Conservation (phyloP, 92 coral and sea anemone genomes). For the Palythoa grandis region DNA sequence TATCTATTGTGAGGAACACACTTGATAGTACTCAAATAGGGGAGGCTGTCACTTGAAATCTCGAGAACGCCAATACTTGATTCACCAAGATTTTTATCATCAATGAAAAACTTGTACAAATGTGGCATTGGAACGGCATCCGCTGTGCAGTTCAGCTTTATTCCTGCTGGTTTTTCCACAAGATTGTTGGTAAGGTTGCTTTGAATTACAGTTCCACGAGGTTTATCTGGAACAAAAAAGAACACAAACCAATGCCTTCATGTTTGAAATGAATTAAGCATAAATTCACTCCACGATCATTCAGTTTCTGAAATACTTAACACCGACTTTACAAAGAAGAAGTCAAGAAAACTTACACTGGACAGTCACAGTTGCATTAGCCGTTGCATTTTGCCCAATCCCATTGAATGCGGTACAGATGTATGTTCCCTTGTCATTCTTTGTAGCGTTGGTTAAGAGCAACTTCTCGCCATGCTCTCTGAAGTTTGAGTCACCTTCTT, state of each 20-base stretch:
- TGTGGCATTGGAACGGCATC: no score
- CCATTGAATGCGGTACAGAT: conserved; percentile 53
- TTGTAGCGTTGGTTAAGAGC: background rate
- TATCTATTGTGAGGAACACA: no score
- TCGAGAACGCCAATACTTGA: conserved; percentile 1
- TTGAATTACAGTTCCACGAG: no score
- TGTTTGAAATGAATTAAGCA: background rate
- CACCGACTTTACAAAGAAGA: background rate
- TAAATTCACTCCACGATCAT: background rate
- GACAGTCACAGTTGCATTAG: background rate
- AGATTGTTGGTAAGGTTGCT: background rate
- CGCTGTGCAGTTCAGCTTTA: background rate
- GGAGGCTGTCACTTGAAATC: background rate
- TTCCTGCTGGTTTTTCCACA: background rate
- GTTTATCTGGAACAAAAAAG: background rate
- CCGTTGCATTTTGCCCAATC: conserved; percentile 46
- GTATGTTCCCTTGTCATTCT: conserved; percentile 1
- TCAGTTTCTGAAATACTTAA: background rate
- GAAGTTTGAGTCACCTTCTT: conserved; percentile 18
- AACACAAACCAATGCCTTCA: background rate
- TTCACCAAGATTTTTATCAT: background rate
- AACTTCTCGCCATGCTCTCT: background rate
- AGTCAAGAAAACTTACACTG: background rate
- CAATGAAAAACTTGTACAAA: background rate
- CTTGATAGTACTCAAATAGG: background rate